Percentiles rank a stretch among this genome's conserved stretches.
Evolutionary conservation across 1,140 invertebrate genomes (phyloP).

Genomic region (Babylonia areolata): DNA sequence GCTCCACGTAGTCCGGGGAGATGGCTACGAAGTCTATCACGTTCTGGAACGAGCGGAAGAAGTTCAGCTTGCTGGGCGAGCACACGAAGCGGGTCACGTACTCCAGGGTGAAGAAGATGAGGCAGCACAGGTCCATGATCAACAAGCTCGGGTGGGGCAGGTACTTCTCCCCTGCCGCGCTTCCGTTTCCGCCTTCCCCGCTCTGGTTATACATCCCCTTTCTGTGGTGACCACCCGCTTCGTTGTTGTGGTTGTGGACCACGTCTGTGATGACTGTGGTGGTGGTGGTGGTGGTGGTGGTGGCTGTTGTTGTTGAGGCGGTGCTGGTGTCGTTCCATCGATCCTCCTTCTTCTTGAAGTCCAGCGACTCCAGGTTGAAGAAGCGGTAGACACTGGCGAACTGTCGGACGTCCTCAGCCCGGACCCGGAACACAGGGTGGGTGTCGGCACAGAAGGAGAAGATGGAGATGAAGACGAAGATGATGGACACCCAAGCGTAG

Average conservation of each 20-base stretch:
- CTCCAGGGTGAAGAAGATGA: conserved; percentile 72
- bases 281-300: not conserved
- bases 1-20: conserved; percentile 67
- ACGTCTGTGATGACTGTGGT: not conserved
- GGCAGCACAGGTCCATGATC: conserved; percentile 68
- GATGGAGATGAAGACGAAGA: conserved; percentile 72
- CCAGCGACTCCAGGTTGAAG: conserved; percentile 52
- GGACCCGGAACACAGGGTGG: conserved; percentile 65
- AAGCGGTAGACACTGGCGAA: conserved; percentile 61
- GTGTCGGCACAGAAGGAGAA: conserved; percentile 72
- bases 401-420: conserved; percentile 45
- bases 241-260: not conserved
- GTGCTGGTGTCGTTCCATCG: not conserved
- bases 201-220: not conserved
- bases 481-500: conserved; percentile 71
- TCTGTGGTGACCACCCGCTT: not conserved
- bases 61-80: conserved; percentile 68
- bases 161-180: conserved; percentile 2
- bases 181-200: conserved; percentile 31
- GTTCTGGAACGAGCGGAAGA: conserved; percentile 68
- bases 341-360: not conserved
- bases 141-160: conserved; percentile 66
- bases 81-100: conserved; percentile 67
- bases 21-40: conserved; percentile 73
- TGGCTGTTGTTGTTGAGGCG: not conserved